Percentiles rank a stretch among this genome's conserved stretches.
phyloP scores from a whole-genome alignment of 1,140 invertebrate genomes.

The Zaprionus lachaisei region DNA sequence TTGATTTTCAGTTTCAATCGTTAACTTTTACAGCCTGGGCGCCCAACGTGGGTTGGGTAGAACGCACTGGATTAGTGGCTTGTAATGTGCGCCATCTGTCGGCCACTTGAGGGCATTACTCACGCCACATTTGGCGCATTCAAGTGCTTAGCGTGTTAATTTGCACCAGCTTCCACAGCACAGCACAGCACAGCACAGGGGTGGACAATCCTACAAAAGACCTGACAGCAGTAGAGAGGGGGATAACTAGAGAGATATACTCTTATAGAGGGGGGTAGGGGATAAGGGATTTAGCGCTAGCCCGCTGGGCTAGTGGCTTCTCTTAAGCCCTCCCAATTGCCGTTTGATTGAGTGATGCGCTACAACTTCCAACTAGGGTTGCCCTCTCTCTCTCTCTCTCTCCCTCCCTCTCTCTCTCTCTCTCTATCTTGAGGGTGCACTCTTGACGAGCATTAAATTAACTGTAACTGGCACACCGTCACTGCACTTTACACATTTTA shows the following conservation, averaged over 20 bases:
- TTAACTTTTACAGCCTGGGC: conserved; percentile 55
- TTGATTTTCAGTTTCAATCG: conserved; percentile 69
- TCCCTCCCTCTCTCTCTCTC: conserved; percentile 14
- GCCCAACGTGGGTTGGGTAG: conserved; percentile 6
- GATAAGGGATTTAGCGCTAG: not conserved
- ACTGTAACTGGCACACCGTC: conserved; percentile 68
- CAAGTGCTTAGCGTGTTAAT: conserved; percentile 82
- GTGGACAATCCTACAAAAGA: not conserved
- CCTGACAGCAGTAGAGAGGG: conserved; percentile 9
- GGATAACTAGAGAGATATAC: conserved; percentile 9
- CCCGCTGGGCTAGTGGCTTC: conserved; percentile 23
- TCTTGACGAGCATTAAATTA: conserved; percentile 80
- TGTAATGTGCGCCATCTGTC: conserved; percentile 76
- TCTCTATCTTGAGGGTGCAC: conserved; percentile 51
- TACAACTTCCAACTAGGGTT: not conserved
- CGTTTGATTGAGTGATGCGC: conserved; percentile 82
- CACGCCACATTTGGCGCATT: conserved; percentile 80
- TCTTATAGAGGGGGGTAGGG: not conserved
- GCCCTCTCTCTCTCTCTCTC: conserved; percentile 27
- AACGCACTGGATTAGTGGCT: conserved; percentile 62
- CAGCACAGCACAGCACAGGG: conserved; percentile 10
- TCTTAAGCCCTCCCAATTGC: conserved; percentile 79
- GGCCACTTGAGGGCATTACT: conserved; percentile 80
- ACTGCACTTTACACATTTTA: conserved; percentile 83
- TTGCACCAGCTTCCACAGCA: conserved; percentile 59